Evolutionary conservation across 2,113 vertebrate species (phyloP).

Genomic region (Daboia siamensis): DNA sequence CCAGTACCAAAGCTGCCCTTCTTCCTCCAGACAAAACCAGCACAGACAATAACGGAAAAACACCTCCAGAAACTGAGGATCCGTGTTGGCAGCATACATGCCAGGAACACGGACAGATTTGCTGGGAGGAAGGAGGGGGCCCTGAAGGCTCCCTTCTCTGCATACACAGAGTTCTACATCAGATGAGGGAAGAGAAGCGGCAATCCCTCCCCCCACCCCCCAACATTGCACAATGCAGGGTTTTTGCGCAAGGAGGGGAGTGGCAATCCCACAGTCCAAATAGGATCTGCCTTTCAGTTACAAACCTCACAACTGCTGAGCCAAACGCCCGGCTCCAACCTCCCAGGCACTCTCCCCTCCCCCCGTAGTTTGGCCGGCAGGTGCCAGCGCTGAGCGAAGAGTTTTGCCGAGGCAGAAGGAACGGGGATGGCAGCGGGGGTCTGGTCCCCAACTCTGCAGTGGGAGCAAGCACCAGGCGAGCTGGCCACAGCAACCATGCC

Average conservation of each 20-base stretch:
- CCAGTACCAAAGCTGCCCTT: neutral
- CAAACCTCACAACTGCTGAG: neutral
- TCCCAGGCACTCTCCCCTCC: slow-evolving; percentile 66
- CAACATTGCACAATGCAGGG: neutral
- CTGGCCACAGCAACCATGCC: neutral
- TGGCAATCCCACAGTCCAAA: neutral
- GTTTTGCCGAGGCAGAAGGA: neutral
- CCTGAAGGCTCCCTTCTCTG: neutral
- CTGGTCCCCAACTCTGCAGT: neutral
- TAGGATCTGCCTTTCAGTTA: neutral
- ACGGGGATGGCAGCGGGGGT: neutral
- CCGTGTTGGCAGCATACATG: neutral
- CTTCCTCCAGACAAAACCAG: too few species aligned
- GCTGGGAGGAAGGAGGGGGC: neutral
- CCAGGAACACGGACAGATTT: neutral
- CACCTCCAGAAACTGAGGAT: neutral
- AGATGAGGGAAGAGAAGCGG: neutral
- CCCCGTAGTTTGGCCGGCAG: neutral
- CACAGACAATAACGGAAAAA: neutral
- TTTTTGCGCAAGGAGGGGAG: neutral
- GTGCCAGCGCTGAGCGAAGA: neutral
- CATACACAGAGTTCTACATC: neutral
- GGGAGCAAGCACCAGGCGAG: neutral
- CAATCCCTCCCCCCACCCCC: neutral
- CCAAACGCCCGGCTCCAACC: neutral